phyloP scores from a whole-genome alignment of 2,888 invertebrate genomes.

The Scaptomyza polygonia region DNA sequence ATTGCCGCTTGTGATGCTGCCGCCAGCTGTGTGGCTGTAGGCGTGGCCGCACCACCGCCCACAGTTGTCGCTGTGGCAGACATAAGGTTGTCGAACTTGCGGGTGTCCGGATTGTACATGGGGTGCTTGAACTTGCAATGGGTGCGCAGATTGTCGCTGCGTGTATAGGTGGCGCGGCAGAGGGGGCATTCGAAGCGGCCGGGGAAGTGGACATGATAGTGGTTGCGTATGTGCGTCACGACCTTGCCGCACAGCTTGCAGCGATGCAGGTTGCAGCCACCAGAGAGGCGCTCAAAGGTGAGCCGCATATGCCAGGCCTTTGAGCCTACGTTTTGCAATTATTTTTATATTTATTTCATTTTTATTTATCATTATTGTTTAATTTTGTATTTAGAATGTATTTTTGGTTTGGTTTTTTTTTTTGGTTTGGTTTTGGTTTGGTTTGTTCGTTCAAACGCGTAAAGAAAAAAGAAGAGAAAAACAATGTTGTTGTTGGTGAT shows the following conservation, averaged over 20 bases:
- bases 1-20: conserved; percentile 84
- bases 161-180: conserved; percentile 95
- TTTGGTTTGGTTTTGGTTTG: conserved; percentile 32
- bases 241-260: conserved; percentile 97
- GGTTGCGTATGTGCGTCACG: conserved; percentile 97
- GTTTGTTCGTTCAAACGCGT: conserved; percentile 80
- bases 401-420: conserved; percentile 53
- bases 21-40: conserved; percentile 86
- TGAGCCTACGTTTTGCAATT: conserved; percentile 86
- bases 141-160: conserved; percentile 96
- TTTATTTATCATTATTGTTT: conserved; percentile 41
- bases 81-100: conserved; percentile 92
- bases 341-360: conserved; percentile 16
- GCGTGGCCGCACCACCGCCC: conserved; percentile 85
- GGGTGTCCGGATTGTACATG: conserved; percentile 93
- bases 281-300: conserved; percentile 96
- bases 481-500: conserved; percentile 85
- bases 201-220: conserved; percentile 97
- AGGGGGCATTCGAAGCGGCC: conserved; percentile 96
- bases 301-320: conserved; percentile 98
- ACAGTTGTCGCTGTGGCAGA: conserved; percentile 84
- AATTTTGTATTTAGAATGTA: conserved; percentile 30
- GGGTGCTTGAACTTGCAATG: conserved; percentile 97
- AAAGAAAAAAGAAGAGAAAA: conserved; percentile 84
- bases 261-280: conserved; percentile 96